Base-by-base conservation (phyloP, 2,888 invertebrate genomes). In the Amiota mariae region DNA sequence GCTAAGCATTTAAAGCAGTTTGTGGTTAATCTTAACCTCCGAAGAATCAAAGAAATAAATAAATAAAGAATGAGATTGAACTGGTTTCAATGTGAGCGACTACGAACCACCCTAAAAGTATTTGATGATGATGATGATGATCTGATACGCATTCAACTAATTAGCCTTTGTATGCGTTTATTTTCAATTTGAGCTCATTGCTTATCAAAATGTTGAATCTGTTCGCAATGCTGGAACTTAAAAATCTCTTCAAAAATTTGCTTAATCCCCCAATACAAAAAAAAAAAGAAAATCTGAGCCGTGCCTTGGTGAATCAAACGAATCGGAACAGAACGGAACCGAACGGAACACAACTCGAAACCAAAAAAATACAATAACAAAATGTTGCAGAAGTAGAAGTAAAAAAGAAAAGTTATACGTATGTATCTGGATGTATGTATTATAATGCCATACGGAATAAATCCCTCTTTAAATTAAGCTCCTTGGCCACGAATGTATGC, bases 391-490 rank as follows among this genome's bases (percentile, higher is more conserved):
- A 47, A 59, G 15, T 20, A 70, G 56, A 66, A 70, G 71, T 20
- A 36, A 59, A 48, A 36, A 36, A 36, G 36, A 36, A 36, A 36
- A 36, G 36, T 36, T 36, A 36, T 36, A 36, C 6, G 36, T 36
- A 36, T 3, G 36, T 36, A 36, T 24, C 2, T 24, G 24, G 36
- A 36, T 36, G 36, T 36, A 36, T 36, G 36, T 36, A 82, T 85
- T 85, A 84, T 85, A 84, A 85, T 85, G 80, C 82, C 82, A 78
- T n/a, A 13, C 81, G 79, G 80, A 75, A 63, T 80, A 87, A 86
- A 87, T 87, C 85, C 87, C 81, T 80, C 79, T 84, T 87, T 81
- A 88, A 87, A 85, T 87, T 87, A 87, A 87, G 87, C 87, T 84
- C 77, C 85, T 85, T 85, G 85, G 78, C 82, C 79, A 79, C 80